Conservation (phyloP, 2,888 invertebrate species). For the Lochmaea crataegi region DNA sequence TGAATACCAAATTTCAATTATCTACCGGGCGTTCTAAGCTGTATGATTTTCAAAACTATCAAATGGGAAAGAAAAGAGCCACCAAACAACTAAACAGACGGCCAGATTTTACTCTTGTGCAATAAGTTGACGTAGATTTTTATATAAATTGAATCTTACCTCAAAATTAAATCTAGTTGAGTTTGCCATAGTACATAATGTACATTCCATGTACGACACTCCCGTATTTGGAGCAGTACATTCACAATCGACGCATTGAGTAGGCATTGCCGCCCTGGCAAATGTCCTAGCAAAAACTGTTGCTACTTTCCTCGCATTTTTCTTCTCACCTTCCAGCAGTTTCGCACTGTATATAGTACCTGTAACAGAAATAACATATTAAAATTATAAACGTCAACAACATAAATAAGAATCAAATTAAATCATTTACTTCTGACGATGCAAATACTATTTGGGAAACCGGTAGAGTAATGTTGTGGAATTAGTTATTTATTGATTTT, state of each 20-base stretch:
- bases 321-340: constrained; percentile 70
- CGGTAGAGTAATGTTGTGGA: too few species aligned
- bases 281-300: constrained; percentile 76
- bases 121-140: too few species aligned
- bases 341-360: constrained; percentile 74
- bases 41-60: too few species aligned
- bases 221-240: constrained; percentile 76
- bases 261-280: constrained; percentile 72
- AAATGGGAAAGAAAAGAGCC: too few species aligned
- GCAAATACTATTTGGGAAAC: too few species aligned
- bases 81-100: too few species aligned
- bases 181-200: constrained; percentile 66
- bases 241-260: constrained; percentile 75
- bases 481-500: too few species aligned
- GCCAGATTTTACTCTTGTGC: too few species aligned
- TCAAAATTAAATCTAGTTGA: constrained; percentile 46
- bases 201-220: constrained; percentile 75
- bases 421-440: too few species aligned
- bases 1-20: background rate
- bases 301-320: constrained; percentile 72
- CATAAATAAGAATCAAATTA: too few species aligned
- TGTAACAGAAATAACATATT: constrained; percentile 48
- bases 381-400: too few species aligned
- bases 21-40: background rate
- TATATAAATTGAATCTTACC: constrained; percentile 39